These are phyloP conservation scores for Philopotamus ludificatus DNA, from an alignment of 1,140 invertebrate species.

Conservation along the genomic window DNA sequence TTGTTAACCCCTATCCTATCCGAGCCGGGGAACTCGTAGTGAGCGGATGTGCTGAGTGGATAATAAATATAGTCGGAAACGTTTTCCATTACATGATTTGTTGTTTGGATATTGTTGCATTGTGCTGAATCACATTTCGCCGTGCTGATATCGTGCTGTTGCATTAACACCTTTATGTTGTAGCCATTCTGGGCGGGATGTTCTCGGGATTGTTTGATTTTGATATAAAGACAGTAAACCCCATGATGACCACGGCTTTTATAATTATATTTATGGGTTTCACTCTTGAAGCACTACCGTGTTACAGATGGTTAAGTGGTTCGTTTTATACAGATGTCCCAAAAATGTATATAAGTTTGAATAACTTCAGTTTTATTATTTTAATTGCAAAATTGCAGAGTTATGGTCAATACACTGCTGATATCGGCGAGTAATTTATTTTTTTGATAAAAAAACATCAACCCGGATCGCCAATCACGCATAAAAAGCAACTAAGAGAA, in stretches of 20 bases:
- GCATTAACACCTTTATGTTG: conserved; percentile 1
- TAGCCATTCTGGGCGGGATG: not conserved
- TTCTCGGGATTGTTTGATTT: not conserved
- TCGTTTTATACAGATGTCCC: not conserved
- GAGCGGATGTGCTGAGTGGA: not conserved
- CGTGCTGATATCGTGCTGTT: not conserved
- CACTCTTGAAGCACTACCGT: not conserved
- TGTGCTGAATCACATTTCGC: conserved; percentile 7
- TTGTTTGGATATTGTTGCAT: conserved; percentile 1
- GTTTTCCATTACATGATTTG: not conserved
- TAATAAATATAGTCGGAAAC: not conserved
- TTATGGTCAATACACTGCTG: too few relatives aligned
- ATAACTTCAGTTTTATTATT: not conserved
- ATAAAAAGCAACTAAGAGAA: too few relatives aligned
- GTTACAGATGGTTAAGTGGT: not conserved
- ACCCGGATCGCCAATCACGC: too few relatives aligned
- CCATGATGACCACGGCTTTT: too few relatives aligned
- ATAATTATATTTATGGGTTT: not conserved
- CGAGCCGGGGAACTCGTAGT: not conserved
- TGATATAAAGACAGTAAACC: too few relatives aligned
- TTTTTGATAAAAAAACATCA: too few relatives aligned
- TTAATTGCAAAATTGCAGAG: not conserved
- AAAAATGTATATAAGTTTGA: not conserved
- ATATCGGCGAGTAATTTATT: too few relatives aligned
- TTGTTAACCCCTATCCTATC: not conserved